These are phyloP conservation scores for Cryptus viduatorius DNA, from an alignment of 2,888 invertebrate genomes.

Conservation along the genomic window DNA sequence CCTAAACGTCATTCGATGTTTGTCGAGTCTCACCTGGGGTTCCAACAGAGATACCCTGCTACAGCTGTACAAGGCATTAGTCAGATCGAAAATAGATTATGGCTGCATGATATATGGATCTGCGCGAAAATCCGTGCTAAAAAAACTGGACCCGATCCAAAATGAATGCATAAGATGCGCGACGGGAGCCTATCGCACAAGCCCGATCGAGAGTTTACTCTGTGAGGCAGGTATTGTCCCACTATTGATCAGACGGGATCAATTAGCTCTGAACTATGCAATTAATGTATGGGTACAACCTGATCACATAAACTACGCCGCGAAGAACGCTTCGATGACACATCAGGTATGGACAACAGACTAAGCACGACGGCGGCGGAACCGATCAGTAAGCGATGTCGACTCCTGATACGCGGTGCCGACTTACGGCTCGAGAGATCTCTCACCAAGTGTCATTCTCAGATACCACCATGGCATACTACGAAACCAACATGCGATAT, in stretches of 20 bases:
- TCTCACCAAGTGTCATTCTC: no score
- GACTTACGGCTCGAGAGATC: no score
- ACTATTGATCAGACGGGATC: conserved; percentile 27
- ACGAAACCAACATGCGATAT: not conserved
- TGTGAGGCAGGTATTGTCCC: conserved; percentile 51
- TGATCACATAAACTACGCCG: conserved; percentile 3
- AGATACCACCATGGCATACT: not conserved
- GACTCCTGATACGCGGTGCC: not conserved
- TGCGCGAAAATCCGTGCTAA: conserved; percentile 40
- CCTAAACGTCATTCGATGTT: conserved; percentile 63
- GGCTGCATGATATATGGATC: conserved; percentile 66
- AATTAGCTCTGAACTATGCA: conserved; percentile 11
- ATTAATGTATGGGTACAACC: not conserved
- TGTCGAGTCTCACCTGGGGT: conserved; percentile 61
- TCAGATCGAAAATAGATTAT: conserved; percentile 67
- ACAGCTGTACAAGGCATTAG: conserved; percentile 50
- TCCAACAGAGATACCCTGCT: conserved; percentile 48
- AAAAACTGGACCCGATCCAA: no score
- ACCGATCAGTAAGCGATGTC: not conserved
- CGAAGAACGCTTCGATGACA: not conserved
- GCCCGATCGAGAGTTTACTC: conserved; percentile 33
- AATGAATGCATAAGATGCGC: no score
- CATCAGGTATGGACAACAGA: no score
- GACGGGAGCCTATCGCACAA: no score
- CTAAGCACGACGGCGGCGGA: not conserved